Percentiles rank a stretch among this genome's conserved stretches.
Evolutionary conservation across 2,113 vertebrate genomes (phyloP).

Genomic region (Macrotis lagotis): DNA sequence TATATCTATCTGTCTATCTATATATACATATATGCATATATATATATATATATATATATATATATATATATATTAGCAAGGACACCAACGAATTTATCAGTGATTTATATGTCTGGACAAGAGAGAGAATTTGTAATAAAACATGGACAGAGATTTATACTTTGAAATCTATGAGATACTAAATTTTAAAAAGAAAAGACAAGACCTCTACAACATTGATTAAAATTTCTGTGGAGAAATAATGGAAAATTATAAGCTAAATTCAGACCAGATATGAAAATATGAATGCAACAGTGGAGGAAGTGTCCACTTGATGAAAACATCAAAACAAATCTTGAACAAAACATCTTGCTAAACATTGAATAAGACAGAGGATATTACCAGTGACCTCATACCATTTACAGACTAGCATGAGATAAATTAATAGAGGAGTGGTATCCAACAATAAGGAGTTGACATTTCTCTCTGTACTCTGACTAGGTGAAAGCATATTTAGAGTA

Average conservation of each 20-base stretch:
- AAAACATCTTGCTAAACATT: background rate
- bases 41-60: background rate
- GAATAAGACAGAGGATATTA: background rate
- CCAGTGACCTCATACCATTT: background rate
- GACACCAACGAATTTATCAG: background rate
- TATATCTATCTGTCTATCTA: too few relatives aligned
- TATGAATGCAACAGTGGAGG: background rate
- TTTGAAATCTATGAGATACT: background rate
- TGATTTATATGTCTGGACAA: background rate
- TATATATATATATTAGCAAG: background rate
- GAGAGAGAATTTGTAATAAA: background rate
- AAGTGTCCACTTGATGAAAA: background rate
- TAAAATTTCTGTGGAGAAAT: background rate
- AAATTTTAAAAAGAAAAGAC: background rate
- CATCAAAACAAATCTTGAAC: background rate
- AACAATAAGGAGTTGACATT: background rate
- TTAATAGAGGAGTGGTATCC: too few relatives aligned
- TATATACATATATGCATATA: too few relatives aligned
- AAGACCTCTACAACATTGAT: background rate
- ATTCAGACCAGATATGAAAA: background rate
- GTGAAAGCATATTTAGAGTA: background rate
- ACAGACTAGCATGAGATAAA: background rate
- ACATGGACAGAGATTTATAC: background rate
- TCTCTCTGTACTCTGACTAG: background rate
- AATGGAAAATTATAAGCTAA: background rate